Base-by-base conservation (phyloP, 2,888 invertebrate species). In the Lycocerus yunnanus region DNA sequence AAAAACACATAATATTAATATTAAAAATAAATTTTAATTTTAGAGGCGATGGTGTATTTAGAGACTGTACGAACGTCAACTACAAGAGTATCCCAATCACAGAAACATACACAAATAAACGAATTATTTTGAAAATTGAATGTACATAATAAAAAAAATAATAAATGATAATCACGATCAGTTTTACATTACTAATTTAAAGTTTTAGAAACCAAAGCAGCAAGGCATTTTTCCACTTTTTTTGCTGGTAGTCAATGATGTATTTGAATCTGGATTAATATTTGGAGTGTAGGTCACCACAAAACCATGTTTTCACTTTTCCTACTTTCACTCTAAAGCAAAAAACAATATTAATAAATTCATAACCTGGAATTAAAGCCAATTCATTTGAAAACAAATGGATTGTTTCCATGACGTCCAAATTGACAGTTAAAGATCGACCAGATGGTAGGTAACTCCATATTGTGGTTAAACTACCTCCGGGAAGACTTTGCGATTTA, bases 211-310 rank as follows among this genome's bases (percentile, higher is more conserved):
- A 68, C 58, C 59, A 18, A 58, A 58, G 20, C 58, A 58, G 18
- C 14, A 58, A 9, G 68, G 58, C 8, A 9, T 20, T 16, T 58
- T 20, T 6, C 24, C 15, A 60, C 20, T 69, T 10, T 43, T 67
- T 13, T 67, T n/a, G 16, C 67, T 66, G 5, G 43, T n/a, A 59
- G 21, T 11, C 11, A 16, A 16, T 70, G 69, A 61, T 10, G 27
- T 13, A 13, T 58, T 24, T 16, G 61, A 58, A 4, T 20, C 18
- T 16, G 20, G 13, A 2, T 63, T 16, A 65, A 72, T 65, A 58
- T 75, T 63, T n/a, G 74, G 74, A 13, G 74, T 75, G 58, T 75
- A 75, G 5, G 74, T 66, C 20, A 75, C 71, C 8, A 75, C 68
- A 66, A 72, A 75, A n/a, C 74, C 74, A 43, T 63, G 68, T 8